phyloP scores from a whole-genome alignment of 2,888 invertebrate species.

The Eupithecia tripunctaria region DNA sequence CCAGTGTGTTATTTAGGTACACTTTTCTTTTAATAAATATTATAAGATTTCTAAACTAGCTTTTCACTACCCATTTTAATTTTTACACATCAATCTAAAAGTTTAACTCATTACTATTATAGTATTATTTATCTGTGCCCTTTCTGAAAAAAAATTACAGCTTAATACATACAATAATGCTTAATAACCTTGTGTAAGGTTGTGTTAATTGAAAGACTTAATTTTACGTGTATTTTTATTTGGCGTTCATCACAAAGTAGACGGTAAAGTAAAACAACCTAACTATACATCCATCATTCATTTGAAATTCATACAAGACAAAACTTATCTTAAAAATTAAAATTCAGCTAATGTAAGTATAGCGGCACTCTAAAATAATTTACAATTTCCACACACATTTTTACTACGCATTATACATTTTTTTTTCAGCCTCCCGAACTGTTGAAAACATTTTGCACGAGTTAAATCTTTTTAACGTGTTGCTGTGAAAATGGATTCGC shows the following conservation, averaged over 20 bases:
- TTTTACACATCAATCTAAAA: neutral
- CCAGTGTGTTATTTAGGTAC: conserved; percentile 1
- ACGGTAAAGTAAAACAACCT: conserved; percentile 44
- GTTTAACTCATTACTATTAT: no score
- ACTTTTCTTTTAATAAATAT: conserved; percentile 18
- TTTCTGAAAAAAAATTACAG: neutral
- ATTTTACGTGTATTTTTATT: conserved; percentile 66
- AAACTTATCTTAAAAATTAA: conserved; percentile 54
- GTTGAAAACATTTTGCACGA: conserved; percentile 42
- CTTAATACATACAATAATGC: no score
- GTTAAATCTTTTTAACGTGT: conserved; percentile 41
- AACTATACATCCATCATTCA: conserved; percentile 46
- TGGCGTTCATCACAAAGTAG: conserved; percentile 72
- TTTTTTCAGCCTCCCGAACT: conserved; percentile 41
- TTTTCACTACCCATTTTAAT: neutral
- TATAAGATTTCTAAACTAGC: conserved; percentile 18
- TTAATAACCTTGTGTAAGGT: no score
- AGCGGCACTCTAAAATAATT: conserved; percentile 57
- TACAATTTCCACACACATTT: conserved; percentile 60
- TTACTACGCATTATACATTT: conserved; percentile 56
- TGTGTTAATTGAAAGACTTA: conserved; percentile 38
- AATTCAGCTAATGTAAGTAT: conserved; percentile 41
- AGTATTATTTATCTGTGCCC: no score
- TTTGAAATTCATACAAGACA: conserved; percentile 40
- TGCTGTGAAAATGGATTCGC: conserved; percentile 40